Evolutionary conservation across 2,888 invertebrate genomes (phyloP).

Genomic region (Lasioglossum marginatum): DNA sequence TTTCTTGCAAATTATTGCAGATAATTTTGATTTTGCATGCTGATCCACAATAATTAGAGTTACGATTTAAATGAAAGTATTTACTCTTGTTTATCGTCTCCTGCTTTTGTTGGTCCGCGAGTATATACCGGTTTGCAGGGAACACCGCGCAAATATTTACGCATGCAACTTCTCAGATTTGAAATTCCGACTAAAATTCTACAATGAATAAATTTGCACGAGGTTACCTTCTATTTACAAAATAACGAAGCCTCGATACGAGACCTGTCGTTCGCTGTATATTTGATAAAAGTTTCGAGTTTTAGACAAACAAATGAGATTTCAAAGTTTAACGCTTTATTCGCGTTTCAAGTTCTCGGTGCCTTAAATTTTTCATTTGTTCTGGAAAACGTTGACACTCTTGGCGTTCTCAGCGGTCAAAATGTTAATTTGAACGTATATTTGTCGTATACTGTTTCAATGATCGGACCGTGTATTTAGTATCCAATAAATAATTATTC

Average conservation of each 20-base stretch:
- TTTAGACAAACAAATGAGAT: background rate
- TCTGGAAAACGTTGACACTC: too few species aligned
- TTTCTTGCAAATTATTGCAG: too few species aligned
- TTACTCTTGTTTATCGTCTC: conserved; percentile 10
- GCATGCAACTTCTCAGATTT: conserved; percentile 52
- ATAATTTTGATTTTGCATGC: too few species aligned
- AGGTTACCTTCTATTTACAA: conserved; percentile 16
- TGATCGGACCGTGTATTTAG: too few species aligned
- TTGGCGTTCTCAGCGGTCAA: too few species aligned
- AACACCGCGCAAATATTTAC: conserved; percentile 52
- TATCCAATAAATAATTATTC: too few species aligned
- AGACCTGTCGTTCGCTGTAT: background rate
- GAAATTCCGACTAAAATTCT: conserved; percentile 42
- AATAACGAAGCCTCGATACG: conserved; percentile 34
- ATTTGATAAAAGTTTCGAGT: background rate
- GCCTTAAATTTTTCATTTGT: background rate
- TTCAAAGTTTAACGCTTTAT: background rate
- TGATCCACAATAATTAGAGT: too few species aligned
- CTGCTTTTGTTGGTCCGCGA: background rate
- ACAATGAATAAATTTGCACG: conserved; percentile 43
- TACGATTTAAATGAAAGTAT: background rate
- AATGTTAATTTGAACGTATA: too few species aligned
- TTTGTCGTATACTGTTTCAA: too few species aligned
- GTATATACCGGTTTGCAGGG: conserved; percentile 12
- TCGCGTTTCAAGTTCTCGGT: background rate